Evolutionary conservation across 2,113 vertebrate genomes (phyloP).

Genomic region (Electrona antarctica): DNA sequence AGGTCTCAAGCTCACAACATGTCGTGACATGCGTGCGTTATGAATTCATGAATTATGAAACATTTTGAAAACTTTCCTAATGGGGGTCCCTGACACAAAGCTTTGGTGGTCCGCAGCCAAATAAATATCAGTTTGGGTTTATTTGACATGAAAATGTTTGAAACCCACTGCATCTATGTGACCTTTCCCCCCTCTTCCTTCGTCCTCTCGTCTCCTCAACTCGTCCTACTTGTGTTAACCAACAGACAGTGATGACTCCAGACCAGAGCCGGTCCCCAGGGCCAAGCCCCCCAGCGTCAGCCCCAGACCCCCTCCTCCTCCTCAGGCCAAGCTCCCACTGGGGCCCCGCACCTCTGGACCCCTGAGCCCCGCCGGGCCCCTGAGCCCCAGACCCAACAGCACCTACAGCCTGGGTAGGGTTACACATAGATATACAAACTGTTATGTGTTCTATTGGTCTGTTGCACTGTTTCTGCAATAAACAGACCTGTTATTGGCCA

Average conservation of each 20-base stretch:
- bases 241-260: slow-evolving; percentile 74
- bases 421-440: too few relatives aligned
- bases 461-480: too few relatives aligned
- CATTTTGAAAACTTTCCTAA: too few relatives aligned
- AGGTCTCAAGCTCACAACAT: too few relatives aligned
- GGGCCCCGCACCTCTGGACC: slow-evolving; percentile 75
- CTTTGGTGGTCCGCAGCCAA: too few relatives aligned
- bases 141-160: too few relatives aligned
- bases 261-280: slow-evolving; percentile 76
- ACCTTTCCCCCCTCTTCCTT: background rate
- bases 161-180: background rate
- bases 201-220: background rate
- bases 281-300: slow-evolving; percentile 75
- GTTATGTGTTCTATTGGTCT: too few relatives aligned
- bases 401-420: background rate
- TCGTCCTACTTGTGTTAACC: background rate
- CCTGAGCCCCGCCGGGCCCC: slow-evolving; percentile 70
- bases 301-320: slow-evolving; percentile 75
- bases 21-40: too few relatives aligned
- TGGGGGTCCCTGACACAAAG: too few relatives aligned
- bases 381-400: background rate
- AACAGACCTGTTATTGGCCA: too few relatives aligned
- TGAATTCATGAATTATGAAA: too few relatives aligned
- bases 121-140: too few relatives aligned
- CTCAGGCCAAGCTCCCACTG: slow-evolving; percentile 78